Base-by-base conservation (phyloP, 2,113 vertebrate genomes). In the Atrichornis clamosus region DNA sequence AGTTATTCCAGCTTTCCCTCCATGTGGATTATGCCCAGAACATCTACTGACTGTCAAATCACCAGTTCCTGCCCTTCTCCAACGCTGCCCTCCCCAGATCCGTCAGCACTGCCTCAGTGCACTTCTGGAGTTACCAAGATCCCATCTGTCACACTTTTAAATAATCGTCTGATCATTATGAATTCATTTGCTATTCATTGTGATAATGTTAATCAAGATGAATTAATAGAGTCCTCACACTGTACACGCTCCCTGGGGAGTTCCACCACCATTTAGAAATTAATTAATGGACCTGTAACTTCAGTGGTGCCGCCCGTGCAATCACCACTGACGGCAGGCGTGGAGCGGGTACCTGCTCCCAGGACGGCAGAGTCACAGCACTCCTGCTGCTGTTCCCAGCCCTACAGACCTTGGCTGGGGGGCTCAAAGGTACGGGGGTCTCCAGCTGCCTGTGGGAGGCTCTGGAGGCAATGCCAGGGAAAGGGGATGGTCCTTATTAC, bases 111-210 rank as follows among this genome's bases (percentile, higher is more conserved):
- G 89, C 77, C 81, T 30, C 44, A 95, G 83, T 0, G 10, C 77
- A 2, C n/a, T 85, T 58, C 49, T 32, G n/a, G 88, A 93, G 64
- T 50, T 26, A 60, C 8, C 6, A 37, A 47, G 95, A 68, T 89
- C 95, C 89, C 94, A 96, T 97, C 96, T 94, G 93, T 96, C 96
- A 96, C 91, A 89, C 89, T 95, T 87, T 75, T 87, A 95, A 96
- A 94, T 96, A 96, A 96, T 37, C 85, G 93, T 46, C 96, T 90
- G 94, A 95, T 96, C 77, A 17, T 95, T 96, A 91, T 44, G 95
- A 91, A 96, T 93, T 95, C 95, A 95, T 96, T 97, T 84, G 82
- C 89, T 93, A 97, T 96, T 97, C 95, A 84, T 7, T 96, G 97
- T 90, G 91, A 93, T 96, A 94, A 96, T 58, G 87, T 94, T 95